Evolutionary conservation across 2,113 vertebrate genomes (phyloP).

Genomic region (Alexandromys fortis): DNA sequence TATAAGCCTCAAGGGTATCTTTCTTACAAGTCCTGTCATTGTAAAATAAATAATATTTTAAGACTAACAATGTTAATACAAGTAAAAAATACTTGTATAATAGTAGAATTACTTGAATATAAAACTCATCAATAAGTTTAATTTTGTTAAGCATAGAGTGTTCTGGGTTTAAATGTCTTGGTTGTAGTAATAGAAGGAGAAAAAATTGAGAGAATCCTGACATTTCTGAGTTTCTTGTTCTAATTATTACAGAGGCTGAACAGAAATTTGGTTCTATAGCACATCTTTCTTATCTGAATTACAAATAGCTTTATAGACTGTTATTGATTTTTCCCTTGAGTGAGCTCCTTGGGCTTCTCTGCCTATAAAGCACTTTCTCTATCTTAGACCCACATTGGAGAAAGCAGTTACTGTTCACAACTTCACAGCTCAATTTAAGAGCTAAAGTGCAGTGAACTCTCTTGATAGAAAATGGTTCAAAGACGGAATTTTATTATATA

Average conservation of each 20-base stretch:
- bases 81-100: neutral
- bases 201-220: neutral
- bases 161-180: slow-evolving; percentile 5
- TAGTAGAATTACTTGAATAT: neutral
- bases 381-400: neutral
- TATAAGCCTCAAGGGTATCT: neutral
- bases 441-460: neutral
- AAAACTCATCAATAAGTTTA: neutral
- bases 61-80: neutral
- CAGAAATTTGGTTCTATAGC: slow-evolving; percentile 36
- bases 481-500: neutral
- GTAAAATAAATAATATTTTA: slow-evolving; percentile 1
- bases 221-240: neutral
- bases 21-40: neutral
- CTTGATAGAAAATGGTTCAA: neutral
- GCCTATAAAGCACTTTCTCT: slow-evolving; percentile 13
- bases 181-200: slow-evolving; percentile 26
- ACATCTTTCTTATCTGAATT: neutral
- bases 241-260: slow-evolving; percentile 4
- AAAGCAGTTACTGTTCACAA: slow-evolving; percentile 19
- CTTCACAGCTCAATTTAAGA: neutral
- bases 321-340: neutral
- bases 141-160: slow-evolving; percentile 30
- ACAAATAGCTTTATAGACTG: neutral
- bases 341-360: neutral